phyloP scores from a whole-genome alignment of 2,113 vertebrate species.

The Coptodon bakossiorum region DNA sequence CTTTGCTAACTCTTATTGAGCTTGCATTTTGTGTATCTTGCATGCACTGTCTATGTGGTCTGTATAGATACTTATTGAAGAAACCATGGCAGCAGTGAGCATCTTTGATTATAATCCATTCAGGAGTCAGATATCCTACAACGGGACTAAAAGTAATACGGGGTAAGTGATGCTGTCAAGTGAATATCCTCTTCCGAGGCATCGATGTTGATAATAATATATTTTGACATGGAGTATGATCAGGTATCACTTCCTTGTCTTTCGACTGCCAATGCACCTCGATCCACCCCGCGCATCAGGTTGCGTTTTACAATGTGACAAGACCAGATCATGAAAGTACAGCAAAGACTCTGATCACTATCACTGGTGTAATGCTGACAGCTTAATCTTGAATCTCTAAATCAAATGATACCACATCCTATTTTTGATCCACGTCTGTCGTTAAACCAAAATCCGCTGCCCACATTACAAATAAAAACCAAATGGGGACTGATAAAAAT shows the following conservation, averaged over 20 bases:
- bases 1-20: background rate
- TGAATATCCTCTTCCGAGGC: background rate
- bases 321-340: background rate
- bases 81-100: background rate
- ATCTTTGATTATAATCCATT: background rate
- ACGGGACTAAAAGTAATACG: background rate
- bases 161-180: background rate
- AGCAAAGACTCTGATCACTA: background rate
- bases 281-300: background rate
- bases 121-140: background rate
- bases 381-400: slow-evolving; percentile 31
- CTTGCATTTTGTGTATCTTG: background rate
- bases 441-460: background rate
- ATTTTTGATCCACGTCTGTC: slow-evolving; percentile 36
- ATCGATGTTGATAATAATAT: background rate
- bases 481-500: slow-evolving; percentile 53
- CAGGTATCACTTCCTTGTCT: background rate
- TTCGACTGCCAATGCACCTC: background rate
- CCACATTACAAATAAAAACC: slow-evolving; percentile 33
- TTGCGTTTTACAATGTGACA: slow-evolving; percentile 16
- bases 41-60: background rate
- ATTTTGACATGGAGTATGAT: background rate
- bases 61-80: background rate
- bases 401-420: slow-evolving; percentile 31
- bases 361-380: background rate